These are phyloP conservation scores for Hydrozoanthus tunicans DNA, from an alignment of 64 coral and sea anemone genomes.

Conservation along the genomic window DNA sequence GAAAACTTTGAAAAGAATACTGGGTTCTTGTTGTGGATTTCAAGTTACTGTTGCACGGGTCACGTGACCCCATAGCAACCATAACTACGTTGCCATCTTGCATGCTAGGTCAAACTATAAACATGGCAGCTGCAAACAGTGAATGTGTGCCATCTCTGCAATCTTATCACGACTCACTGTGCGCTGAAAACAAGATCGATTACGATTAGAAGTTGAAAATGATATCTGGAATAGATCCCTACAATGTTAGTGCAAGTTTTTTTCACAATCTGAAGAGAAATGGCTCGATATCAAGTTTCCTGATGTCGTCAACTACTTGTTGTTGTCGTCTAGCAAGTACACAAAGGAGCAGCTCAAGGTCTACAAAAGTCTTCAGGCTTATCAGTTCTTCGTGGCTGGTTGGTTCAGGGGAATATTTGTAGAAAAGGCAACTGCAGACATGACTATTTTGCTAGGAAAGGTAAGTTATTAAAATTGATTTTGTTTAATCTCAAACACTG, in stretches of 20 bases:
- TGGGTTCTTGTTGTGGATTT: no score
- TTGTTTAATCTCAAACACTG: not conserved
- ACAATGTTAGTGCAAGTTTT: constrained; percentile 38
- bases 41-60: no score
- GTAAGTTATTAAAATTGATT: constrained; percentile 1
- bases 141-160: not conserved
- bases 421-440: not conserved
- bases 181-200: constrained; percentile 21
- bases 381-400: constrained; percentile 31
- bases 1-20: no score
- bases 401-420: constrained; percentile 38
- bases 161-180: constrained; percentile 1
- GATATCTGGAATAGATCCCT: constrained; percentile 51
- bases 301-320: constrained; percentile 40
- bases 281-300: constrained; percentile 56
- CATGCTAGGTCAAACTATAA: not conserved
- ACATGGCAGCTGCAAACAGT: not conserved
- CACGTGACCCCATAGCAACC: no score
- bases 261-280: constrained; percentile 49
- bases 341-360: constrained; percentile 63
- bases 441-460: constrained; percentile 29
- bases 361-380: constrained; percentile 46
- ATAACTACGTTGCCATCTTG: no score
- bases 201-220: constrained; percentile 65
- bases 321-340: constrained; percentile 9